Percentiles rank a stretch among this genome's conserved stretches.
Evolutionary conservation across 35 echinoderm and acorn worm genomes (phyloP).

Genomic region (Chiridota heheva): DNA sequence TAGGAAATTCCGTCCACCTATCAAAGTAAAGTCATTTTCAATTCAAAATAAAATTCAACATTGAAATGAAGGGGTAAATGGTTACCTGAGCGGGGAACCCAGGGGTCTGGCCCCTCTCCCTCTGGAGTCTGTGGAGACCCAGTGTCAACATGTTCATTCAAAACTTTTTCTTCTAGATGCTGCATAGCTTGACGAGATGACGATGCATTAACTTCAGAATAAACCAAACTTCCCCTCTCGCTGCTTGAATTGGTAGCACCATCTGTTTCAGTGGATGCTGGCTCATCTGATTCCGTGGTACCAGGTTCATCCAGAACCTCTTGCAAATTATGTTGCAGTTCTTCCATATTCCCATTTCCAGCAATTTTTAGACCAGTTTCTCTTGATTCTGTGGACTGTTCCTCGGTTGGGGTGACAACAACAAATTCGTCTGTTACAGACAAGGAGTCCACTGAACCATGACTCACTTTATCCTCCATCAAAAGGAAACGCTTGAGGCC

Average conservation of each 20-base stretch:
- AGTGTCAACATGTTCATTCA: conserved; percentile 11
- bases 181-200: conserved; percentile 9
- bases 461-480: conserved; percentile 98
- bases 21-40: no score
- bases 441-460: conserved; percentile 79
- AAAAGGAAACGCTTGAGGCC: no score
- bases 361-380: conserved; percentile 86
- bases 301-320: conserved; percentile 78
- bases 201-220: no score
- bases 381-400: conserved; percentile 12
- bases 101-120: conserved; percentile 41
- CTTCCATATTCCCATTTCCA: conserved; percentile 97
- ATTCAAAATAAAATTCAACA: no score
- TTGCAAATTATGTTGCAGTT: conserved; percentile 83
- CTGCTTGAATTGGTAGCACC: no score
- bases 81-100: conserved; percentile 43
- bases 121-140: not conserved
- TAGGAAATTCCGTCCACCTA: no score
- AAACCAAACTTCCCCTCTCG: no score
- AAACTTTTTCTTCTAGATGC: conserved; percentile 24
- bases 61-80: no score
- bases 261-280: conserved; percentile 21
- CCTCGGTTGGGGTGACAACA: conserved; percentile 74
- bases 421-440: conserved; percentile 95
- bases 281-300: conserved; percentile 7